Base-by-base conservation (phyloP, 64 coral and sea anemone species). In the Montipora capricornis region DNA sequence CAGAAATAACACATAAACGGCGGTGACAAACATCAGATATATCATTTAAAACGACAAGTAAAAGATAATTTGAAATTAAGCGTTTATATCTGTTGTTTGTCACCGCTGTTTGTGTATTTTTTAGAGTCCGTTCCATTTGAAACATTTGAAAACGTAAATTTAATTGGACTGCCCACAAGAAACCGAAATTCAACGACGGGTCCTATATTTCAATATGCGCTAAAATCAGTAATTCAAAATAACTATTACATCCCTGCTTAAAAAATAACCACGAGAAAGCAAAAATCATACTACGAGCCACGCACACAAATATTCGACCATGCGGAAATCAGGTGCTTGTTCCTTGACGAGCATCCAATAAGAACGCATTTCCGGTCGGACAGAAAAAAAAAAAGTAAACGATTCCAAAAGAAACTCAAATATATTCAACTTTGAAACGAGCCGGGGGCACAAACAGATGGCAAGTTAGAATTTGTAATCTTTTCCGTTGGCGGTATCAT, bases 401-500 rank as follows among this genome's bases (percentile, higher is more conserved):
- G 47, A 83, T 20, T 62, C 20, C 53, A 20, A 19, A 82, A 71
- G 62, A 86, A 70, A 46, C 82, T 45, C 66, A 86, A 86, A 68
- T 86, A 86, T 84, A 84, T 86, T 86, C 82, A 71, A 70, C 64
- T 64, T 86, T 62, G 82, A 86, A 22, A 20, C 82, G 20, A 70
- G 62, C 82, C 82, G 17, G 82, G 45, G 66, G 82, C 45, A 20
- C 3, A 61, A 14, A 71, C 82, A 86, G 66, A 86, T 71, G 82
- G 62, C 82, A 44, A 86, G 8, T 49, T 14, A 67, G 14, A 46
- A 13, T 86, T 70, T 71, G 17, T 86, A 86, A 47, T 86, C 45
- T 49, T 71, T 67, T 37, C 16, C 55, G 37, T 68, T 48, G 13
- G 20, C 44, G 13, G 66, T 84, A 20, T 86, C 17, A 68, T 86